Percentiles rank a stretch among this genome's conserved stretches.
These are phyloP conservation scores for Atherinosoma microstoma DNA, from an alignment of 2,797 vertebrate genomes.

Conservation along the genomic window DNA sequence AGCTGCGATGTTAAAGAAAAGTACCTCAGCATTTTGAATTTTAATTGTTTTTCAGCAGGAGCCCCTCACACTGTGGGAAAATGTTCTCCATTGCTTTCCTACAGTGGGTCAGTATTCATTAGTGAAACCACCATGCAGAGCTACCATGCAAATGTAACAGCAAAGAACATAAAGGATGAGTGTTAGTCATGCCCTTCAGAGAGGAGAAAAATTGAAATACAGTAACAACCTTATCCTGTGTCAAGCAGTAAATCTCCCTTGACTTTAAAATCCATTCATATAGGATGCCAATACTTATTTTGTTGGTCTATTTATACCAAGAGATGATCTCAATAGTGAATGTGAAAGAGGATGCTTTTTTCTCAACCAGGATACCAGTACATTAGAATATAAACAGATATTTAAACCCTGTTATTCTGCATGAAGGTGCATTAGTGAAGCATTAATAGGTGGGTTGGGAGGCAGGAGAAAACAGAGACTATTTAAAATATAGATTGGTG, in stretches of 20 bases:
- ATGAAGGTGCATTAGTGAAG: slow-evolving; percentile 6
- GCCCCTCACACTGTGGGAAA: slow-evolving; percentile 31
- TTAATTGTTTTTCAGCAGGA: slow-evolving; percentile 19
- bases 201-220: background rate
- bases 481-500: background rate
- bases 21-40: slow-evolving; percentile 11
- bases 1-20: slow-evolving; percentile 12
- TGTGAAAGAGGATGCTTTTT: background rate
- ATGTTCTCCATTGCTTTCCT: slow-evolving; percentile 16
- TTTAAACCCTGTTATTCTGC: slow-evolving; percentile 17
- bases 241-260: slow-evolving; percentile 5
- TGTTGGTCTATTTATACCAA: background rate
- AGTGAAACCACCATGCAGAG: slow-evolving; percentile 16
- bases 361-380: background rate
- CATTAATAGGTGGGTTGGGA: slow-evolving; percentile 8
- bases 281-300: background rate
- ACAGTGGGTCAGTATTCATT: slow-evolving; percentile 8
- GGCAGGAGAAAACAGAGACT: background rate
- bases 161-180: background rate
- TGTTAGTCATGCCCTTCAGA: background rate
- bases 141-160: background rate
- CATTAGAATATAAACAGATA: background rate
- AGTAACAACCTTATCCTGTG: background rate
- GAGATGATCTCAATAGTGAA: background rate
- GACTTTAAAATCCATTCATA: background rate